These are phyloP conservation scores for Nerophis ophidion DNA, from an alignment of 2,113 vertebrate species.

Conservation along the genomic window DNA sequence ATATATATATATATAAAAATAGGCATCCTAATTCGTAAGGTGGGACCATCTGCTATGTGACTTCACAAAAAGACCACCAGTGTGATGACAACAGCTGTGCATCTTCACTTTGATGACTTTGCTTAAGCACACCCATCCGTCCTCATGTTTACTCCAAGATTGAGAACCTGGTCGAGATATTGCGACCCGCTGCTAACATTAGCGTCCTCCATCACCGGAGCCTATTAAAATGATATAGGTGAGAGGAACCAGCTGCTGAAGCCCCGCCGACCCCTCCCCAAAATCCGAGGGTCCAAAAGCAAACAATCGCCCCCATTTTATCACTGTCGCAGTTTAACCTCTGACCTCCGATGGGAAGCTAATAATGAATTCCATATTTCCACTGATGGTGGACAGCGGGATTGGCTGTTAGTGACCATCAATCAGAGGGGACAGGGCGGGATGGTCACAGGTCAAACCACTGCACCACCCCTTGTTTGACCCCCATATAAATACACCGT, in stretches of 20 bases:
- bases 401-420: slow-evolving; percentile 69
- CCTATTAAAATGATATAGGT: slow-evolving; percentile 69
- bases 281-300: slow-evolving; percentile 36
- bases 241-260: slow-evolving; percentile 67
- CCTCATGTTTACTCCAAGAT: slow-evolving; percentile 65
- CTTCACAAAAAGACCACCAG: slow-evolving; percentile 33
- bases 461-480: slow-evolving; percentile 10
- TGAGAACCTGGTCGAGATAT: slow-evolving; percentile 61
- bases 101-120: slow-evolving; percentile 55
- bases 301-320: slow-evolving; percentile 63
- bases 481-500: background rate
- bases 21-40: slow-evolving; percentile 16
- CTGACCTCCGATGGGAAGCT: slow-evolving; percentile 71
- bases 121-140: slow-evolving; percentile 45
- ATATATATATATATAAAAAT: slow-evolving; percentile 22
- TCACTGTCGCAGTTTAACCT: slow-evolving; percentile 79
- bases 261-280: background rate
- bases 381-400: slow-evolving; percentile 54
- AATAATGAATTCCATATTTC: slow-evolving; percentile 87
- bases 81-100: slow-evolving; percentile 48
- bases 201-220: slow-evolving; percentile 58
- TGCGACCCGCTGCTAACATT: slow-evolving; percentile 56
- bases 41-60: slow-evolving; percentile 28
- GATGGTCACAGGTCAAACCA: slow-evolving; percentile 38
- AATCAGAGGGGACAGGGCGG: slow-evolving; percentile 70